phyloP scores from a whole-genome alignment of 2,113 vertebrate genomes.

The Gadus macrocephalus region DNA sequence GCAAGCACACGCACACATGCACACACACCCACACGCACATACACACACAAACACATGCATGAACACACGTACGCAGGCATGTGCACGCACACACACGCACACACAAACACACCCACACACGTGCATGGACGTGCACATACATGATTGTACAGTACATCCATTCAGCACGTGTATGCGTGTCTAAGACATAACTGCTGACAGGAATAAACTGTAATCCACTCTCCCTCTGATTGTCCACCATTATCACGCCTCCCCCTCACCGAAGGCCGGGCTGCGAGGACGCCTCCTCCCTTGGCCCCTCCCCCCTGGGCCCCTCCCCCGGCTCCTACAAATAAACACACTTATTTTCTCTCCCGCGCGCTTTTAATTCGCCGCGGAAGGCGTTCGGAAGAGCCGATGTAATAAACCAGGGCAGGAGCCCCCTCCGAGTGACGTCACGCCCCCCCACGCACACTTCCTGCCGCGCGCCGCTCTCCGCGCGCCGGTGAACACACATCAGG shows the following conservation, averaged over 20 bases:
- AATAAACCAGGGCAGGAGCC: not conserved
- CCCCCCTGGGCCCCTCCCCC: too few species aligned
- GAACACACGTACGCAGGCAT: not conserved
- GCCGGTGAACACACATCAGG: too few species aligned
- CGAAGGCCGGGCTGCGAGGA: not conserved
- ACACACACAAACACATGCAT: constrained; percentile 3
- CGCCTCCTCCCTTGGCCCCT: too few species aligned
- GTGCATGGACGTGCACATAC: not conserved
- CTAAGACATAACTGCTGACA: constrained; percentile 13
- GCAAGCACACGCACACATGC: constrained; percentile 14
- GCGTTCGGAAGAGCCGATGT: not conserved
- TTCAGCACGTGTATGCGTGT: constrained; percentile 1
- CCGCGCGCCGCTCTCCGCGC: too few species aligned
- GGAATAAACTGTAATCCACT: not conserved
- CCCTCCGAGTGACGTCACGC: not conserved
- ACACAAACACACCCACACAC: not conserved
- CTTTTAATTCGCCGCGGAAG: not conserved
- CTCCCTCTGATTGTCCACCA: not conserved
- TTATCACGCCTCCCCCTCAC: not conserved
- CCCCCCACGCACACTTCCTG: too few species aligned
- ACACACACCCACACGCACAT: constrained; percentile 3
- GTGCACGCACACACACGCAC: constrained; percentile 3
- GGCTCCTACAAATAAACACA: not conserved
- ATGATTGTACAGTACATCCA: not conserved
- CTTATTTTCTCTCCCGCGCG: not conserved